Percentiles rank a stretch among this genome's conserved stretches.
Conservation (phyloP, 2,888 invertebrate species). For the Eupithecia abbreviata region DNA sequence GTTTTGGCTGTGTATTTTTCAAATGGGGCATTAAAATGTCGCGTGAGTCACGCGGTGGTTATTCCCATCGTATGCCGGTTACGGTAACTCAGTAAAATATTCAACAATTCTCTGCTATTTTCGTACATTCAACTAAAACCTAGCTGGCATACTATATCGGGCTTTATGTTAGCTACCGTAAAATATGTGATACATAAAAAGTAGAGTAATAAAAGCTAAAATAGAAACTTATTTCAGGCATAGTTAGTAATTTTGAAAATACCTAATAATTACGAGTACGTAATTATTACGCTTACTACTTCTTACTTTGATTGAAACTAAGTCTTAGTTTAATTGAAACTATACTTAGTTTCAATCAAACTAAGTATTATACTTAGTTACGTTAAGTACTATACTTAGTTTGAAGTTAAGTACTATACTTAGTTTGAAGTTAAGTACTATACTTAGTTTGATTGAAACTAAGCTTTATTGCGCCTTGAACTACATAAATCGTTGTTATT, state of each 20-base stretch:
- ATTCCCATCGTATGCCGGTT: conserved; percentile 12
- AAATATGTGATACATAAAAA: conserved; percentile 3
- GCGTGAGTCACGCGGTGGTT: conserved; percentile 20
- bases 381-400: no score
- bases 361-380: no score
- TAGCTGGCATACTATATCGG: conserved; percentile 5
- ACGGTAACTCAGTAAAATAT: conserved; percentile 28
- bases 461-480: not conserved
- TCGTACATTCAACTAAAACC: conserved; percentile 17
- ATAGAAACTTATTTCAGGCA: not conserved
- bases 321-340: no score
- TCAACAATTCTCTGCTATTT: conserved; percentile 27
- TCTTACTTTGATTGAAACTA: no score
- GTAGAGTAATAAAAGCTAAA: not conserved
- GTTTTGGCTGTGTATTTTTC: not conserved
- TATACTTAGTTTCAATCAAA: no score
- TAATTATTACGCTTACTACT: no score
- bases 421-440: no score
- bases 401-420: no score
- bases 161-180: conserved; percentile 20
- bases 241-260: no score
- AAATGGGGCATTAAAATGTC: conserved; percentile 12
- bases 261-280: no score
- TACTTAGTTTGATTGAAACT: no score
- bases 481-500: not conserved